Base-by-base conservation (phyloP, 2,888 invertebrate species). In the Archips crataeganus region DNA sequence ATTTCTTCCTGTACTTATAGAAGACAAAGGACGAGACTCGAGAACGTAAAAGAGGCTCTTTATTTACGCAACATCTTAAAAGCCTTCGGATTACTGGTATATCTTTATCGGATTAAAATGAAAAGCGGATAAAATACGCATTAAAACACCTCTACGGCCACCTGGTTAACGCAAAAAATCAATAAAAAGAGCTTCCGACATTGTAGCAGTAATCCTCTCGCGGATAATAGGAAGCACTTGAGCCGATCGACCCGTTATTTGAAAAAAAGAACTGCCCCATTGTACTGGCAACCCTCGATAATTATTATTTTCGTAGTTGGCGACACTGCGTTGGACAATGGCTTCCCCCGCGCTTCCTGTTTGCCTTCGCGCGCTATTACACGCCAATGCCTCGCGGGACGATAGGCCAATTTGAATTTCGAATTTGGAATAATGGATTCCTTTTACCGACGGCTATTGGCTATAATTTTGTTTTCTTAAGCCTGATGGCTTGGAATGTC, bases 301-400 rank as follows among this genome's bases (percentile, higher is more conserved):
- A 94, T 94, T 93, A 94, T 94, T 93, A 94, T 94, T 94, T 93
- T 94, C 90, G 90, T 93, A 93, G 92, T 92, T 93, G 92, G 93
- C 92, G 93, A 94, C 94, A 93, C 92, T 89, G 92, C 83, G 79
- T 80, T 87, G 88, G 85, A 93, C 93, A 93, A 94, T 93, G 88
- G 80, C 79, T 80, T 82, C 87, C 88, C 90, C 86, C 89, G 88
- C 90, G 87, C 89, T 94, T 94, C 94, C 94, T 94, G 94, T 93
- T 93, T 94, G 90, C 92, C 84, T 91, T 94, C 92, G 93, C 94
- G 94, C 93, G 93, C 94, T 93, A 93, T 94, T 94, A 92, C 93
- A 92, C 94, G 92, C 90, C 90, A 93, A 93, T 93, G 89, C 89
- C 86, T 85, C 84, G 86, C 86, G 87, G 88, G 85, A 85, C 86